Percentiles rank a stretch among this genome's conserved stretches.
These are phyloP conservation scores for Piliocolobus tephrosceles DNA, from an alignment of 2,113 vertebrate genomes.

Conservation along the genomic window DNA sequence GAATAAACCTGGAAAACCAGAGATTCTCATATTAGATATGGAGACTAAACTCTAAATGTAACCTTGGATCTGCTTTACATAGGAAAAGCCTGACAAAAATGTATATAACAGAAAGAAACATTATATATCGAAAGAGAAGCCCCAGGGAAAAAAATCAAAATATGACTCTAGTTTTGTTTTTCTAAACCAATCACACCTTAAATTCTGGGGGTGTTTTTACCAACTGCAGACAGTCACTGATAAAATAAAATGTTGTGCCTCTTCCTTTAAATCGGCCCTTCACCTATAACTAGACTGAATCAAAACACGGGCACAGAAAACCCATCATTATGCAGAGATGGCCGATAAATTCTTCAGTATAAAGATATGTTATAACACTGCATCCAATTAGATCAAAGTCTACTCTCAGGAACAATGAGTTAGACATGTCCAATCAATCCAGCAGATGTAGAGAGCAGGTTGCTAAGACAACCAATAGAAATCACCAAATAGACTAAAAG, in stretches of 20 bases:
- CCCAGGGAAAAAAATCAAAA: neutral
- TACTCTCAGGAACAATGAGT: neutral
- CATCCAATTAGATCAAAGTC: neutral
- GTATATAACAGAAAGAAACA: neutral
- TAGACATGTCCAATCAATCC: neutral
- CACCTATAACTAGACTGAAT: neutral
- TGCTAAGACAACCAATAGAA: slow-evolving; percentile 58
- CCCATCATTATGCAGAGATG: neutral
- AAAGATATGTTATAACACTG: neutral
- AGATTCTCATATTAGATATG: neutral
- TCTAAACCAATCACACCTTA: neutral
- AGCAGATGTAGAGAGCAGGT: neutral
- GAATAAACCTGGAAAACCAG: slow-evolving; percentile 2
- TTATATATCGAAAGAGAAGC: neutral
- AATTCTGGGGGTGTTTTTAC: neutral
- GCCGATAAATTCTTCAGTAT: neutral
- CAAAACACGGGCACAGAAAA: slow-evolving; percentile 11
- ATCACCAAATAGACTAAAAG: slow-evolving; percentile 48
- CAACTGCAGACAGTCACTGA: neutral
- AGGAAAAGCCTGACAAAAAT: neutral
- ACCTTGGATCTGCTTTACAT: neutral
- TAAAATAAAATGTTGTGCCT: slow-evolving; percentile 21
- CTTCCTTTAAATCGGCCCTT: slow-evolving; percentile 1
- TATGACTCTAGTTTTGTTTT: neutral
- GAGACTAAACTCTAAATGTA: slow-evolving; percentile 37